Base-by-base conservation (phyloP, 1,140 invertebrate genomes). In the Drosophila neocordata region DNA sequence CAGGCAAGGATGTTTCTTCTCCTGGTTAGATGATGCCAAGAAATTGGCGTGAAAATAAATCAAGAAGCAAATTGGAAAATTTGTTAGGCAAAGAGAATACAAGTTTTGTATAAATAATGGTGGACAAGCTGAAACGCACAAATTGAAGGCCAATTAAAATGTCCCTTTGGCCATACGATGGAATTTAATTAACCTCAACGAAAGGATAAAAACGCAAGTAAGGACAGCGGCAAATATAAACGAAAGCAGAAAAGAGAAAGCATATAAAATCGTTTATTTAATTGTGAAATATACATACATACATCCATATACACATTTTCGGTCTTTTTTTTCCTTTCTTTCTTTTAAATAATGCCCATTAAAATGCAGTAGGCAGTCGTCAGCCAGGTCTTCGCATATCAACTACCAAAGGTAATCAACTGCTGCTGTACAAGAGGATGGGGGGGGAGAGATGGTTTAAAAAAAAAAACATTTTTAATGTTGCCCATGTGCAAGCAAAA, bases 21-120 rank as follows among this genome's bases (percentile, higher is more conserved):
- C 20, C 15, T 48, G 15, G 41, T 20, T 48, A 20, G 75, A 31
- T 6, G 69, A 80, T 65, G 83, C 75, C 82, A 87, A 88, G 82
- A 68, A 87, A 87, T 88, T 87, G 82, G 82, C 83, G 83, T 88
- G 72, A 88, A 83, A 87, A 87, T 89, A 87, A 88, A 87, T 87
- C 83, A 87, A 88, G 79, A 83, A 87, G 83, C 87, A 88, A 88
- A 87, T 87, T 87, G 83, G 83, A 88, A 87, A 87, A 87, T 87
- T 87, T 87, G 83, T 87, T 88, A 79, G 68, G 73, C 88, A 72
- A 76, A 68, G 67, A 69, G 61, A 77, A 74, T 58, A 73, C 31
- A 38, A 52, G 59, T 38, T 51, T 13, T 74, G 6, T 31, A 31
- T 31, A 31, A 6, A 31, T 31, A 31, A 6, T 31, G 27, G 4